Conservation (phyloP, 2,797 vertebrate species). For the Epinephelus malabaricus region DNA sequence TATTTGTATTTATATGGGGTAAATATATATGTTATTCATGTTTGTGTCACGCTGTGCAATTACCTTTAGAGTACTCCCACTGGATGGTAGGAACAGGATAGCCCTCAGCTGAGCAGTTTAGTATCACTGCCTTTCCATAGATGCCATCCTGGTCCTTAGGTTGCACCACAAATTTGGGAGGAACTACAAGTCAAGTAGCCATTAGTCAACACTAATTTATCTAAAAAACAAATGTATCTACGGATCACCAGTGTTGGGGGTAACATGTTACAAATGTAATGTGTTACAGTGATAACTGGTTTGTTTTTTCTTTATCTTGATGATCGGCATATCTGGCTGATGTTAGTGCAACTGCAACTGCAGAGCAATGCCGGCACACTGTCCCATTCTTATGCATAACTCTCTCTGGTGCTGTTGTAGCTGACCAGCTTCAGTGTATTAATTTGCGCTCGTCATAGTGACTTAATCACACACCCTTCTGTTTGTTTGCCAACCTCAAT, state of each 20-base stretch:
- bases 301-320: too few species aligned
- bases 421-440: too few species aligned
- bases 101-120: slow-evolving; percentile 97
- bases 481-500: too few species aligned
- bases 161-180: slow-evolving; percentile 97
- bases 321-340: too few species aligned
- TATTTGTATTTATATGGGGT: background rate
- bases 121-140: slow-evolving; percentile 96
- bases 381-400: too few species aligned
- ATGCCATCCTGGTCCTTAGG: slow-evolving; percentile 98
- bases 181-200: slow-evolving; percentile 85
- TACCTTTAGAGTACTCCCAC: slow-evolving; percentile 99
- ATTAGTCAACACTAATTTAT: background rate
- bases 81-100: slow-evolving; percentile 97
- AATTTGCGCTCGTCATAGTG: too few species aligned
- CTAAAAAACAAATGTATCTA: background rate
- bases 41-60: slow-evolving; percentile 6
- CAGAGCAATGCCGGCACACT: too few species aligned
- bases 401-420: too few species aligned
- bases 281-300: too few species aligned
- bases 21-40: background rate
- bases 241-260: background rate
- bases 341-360: too few species aligned
- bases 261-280: too few species aligned
- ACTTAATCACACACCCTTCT: too few species aligned